A percentile compares a stretch with the other conserved stretches of the same genome.
phyloP scores from a whole-genome alignment of 2,797 vertebrate species.

The Eulemur albifrons region DNA sequence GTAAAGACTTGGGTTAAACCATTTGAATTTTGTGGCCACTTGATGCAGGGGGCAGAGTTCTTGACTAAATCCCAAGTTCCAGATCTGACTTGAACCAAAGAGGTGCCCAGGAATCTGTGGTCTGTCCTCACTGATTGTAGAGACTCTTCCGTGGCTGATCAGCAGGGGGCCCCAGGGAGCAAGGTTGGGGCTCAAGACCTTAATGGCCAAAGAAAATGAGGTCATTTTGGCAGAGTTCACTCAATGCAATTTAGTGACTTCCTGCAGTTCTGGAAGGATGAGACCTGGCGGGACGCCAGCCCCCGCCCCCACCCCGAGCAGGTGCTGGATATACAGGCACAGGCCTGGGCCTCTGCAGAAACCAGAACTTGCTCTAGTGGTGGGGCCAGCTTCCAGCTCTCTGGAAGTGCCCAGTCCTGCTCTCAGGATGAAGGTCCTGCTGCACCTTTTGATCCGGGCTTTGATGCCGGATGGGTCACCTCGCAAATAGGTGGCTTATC shows the following conservation, averaged over 20 bases:
- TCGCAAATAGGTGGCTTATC: background rate
- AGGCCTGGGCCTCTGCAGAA: background rate
- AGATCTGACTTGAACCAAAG: background rate
- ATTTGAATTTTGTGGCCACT: background rate
- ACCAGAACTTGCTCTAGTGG: background rate
- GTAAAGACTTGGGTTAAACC: background rate
- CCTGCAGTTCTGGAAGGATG: background rate
- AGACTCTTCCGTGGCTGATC: background rate
- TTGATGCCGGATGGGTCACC: background rate
- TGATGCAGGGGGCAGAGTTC: background rate
- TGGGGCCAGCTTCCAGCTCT: background rate
- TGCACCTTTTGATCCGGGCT: background rate
- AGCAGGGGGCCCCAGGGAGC: background rate
- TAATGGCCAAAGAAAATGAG: background rate
- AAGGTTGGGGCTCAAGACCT: background rate
- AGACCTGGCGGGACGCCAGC: background rate
- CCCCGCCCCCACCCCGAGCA: background rate
- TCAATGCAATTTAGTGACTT: background rate
- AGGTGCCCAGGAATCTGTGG: background rate
- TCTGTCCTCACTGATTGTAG: background rate
- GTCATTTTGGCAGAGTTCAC: background rate
- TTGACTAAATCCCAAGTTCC: background rate
- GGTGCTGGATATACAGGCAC: background rate
- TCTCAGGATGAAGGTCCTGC: background rate
- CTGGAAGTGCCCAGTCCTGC: background rate